Conservation (phyloP, 2,797 vertebrate species). For the Apogon hyalosoma region DNA sequence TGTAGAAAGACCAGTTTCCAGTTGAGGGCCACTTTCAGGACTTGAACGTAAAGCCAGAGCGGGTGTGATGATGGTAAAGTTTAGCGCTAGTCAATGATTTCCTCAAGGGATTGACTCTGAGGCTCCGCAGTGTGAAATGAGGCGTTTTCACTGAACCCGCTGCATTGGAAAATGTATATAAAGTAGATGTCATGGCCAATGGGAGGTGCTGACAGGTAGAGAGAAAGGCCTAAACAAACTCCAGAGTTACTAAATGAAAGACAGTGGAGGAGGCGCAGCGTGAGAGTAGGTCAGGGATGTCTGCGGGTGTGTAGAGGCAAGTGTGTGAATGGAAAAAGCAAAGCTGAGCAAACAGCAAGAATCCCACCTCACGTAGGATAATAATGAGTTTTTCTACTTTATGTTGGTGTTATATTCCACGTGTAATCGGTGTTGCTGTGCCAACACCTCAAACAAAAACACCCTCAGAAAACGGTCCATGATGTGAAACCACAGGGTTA, state of each 20-base stretch:
- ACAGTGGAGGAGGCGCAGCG: slow-evolving; percentile 65
- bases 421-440: slow-evolving; percentile 78
- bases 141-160: slow-evolving; percentile 58
- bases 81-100: slow-evolving; percentile 73
- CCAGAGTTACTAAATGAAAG: slow-evolving; percentile 66
- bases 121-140: slow-evolving; percentile 63
- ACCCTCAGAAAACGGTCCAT: slow-evolving; percentile 65
- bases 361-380: slow-evolving; percentile 79
- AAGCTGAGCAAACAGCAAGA: slow-evolving; percentile 83
- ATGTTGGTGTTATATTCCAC: slow-evolving; percentile 77
- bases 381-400: slow-evolving; percentile 74
- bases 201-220: slow-evolving; percentile 80
- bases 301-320: slow-evolving; percentile 65
- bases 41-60: slow-evolving; percentile 51
- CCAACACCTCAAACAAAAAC: slow-evolving; percentile 83
- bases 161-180: slow-evolving; percentile 78
- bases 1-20: slow-evolving; percentile 49
- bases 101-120: slow-evolving; percentile 52
- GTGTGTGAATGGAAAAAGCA: slow-evolving; percentile 79
- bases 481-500: slow-evolving; percentile 67
- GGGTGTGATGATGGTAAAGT: slow-evolving; percentile 65
- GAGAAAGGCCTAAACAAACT: slow-evolving; percentile 82
- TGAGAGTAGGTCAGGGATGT: slow-evolving; percentile 64
- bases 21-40: slow-evolving; percentile 52
- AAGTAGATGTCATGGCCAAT: slow-evolving; percentile 77